Evolutionary conservation across 2,113 vertebrate genomes (phyloP).

Genomic region (Archocentrus centrarchus): DNA sequence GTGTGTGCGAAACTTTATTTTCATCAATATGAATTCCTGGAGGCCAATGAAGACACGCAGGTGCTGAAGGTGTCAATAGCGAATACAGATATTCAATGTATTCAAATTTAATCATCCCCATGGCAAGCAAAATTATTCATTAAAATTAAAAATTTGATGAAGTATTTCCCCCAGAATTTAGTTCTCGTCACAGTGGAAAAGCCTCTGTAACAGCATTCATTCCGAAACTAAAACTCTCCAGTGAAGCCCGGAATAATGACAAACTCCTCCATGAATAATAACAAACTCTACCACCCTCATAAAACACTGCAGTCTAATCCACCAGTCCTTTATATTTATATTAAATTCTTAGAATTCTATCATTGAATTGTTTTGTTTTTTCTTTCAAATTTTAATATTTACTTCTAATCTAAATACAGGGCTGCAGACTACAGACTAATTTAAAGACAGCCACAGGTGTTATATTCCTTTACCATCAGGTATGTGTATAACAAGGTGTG

Average conservation of each 20-base stretch:
- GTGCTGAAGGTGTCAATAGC: conserved; percentile 2
- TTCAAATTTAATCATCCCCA: conserved; percentile 57
- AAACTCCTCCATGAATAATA: conserved; percentile 26
- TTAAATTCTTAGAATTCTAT: neutral
- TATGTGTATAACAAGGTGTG: neutral
- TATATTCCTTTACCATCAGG: neutral
- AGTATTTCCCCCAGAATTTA: conserved; percentile 50
- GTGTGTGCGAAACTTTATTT: neutral
- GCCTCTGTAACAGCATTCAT: conserved; percentile 20
- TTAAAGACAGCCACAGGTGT: neutral
- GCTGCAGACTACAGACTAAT: neutral
- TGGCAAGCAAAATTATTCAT: conserved; percentile 54
- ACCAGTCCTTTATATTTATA: neutral
- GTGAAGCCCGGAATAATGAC: conserved; percentile 28
- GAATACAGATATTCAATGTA: conserved; percentile 8
- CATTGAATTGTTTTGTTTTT: neutral
- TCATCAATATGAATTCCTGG: neutral
- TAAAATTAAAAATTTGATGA: conserved; percentile 56
- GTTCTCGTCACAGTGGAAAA: conserved; percentile 26
- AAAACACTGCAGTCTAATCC: neutral
- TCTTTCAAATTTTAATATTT: neutral
- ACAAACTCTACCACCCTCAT: neutral
- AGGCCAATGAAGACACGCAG: conserved; percentile 1
- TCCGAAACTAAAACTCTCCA: conserved; percentile 23
- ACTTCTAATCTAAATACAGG: neutral